Percentiles rank a stretch among this genome's conserved stretches.
Evolutionary conservation across 2,888 invertebrate genomes (phyloP).

Genomic region (Bhutanitis thaidina): DNA sequence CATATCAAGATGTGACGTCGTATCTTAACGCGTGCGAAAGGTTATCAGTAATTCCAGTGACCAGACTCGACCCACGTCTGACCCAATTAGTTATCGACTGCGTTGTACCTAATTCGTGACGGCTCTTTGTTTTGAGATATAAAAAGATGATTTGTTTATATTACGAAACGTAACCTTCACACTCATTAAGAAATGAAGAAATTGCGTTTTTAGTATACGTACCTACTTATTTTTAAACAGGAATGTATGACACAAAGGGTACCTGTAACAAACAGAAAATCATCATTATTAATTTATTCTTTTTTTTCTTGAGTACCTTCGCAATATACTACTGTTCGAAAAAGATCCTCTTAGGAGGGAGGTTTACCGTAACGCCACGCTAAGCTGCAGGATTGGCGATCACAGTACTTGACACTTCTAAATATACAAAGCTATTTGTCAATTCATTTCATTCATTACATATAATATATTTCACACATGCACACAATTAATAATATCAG

Average conservation of each 20-base stretch:
- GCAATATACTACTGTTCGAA: too few relatives aligned
- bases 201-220: not conserved
- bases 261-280: not conserved
- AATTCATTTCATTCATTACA: too few relatives aligned
- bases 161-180: conserved; percentile 40
- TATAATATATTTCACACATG: too few relatives aligned
- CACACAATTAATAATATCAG: too few relatives aligned
- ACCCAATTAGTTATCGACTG: conserved; percentile 65
- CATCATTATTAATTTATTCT: too few relatives aligned
- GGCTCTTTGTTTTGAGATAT: conserved; percentile 36
- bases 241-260: not conserved
- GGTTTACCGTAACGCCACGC: too few relatives aligned
- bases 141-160: conserved; percentile 39
- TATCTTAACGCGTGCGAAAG: conserved; percentile 44
- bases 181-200: conserved; percentile 17
- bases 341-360: too few relatives aligned
- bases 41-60: conserved; percentile 58
- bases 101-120: conserved; percentile 36
- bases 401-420: too few relatives aligned
- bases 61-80: conserved; percentile 66
- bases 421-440: too few relatives aligned
- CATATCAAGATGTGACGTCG: conserved; percentile 43
- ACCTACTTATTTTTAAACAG: not conserved
- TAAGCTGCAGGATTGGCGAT: too few relatives aligned
- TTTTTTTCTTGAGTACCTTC: too few relatives aligned